Percentiles rank a stretch among this genome's conserved stretches.
Conservation (phyloP, 2,797 vertebrate genomes). For the Meda fulgida region DNA sequence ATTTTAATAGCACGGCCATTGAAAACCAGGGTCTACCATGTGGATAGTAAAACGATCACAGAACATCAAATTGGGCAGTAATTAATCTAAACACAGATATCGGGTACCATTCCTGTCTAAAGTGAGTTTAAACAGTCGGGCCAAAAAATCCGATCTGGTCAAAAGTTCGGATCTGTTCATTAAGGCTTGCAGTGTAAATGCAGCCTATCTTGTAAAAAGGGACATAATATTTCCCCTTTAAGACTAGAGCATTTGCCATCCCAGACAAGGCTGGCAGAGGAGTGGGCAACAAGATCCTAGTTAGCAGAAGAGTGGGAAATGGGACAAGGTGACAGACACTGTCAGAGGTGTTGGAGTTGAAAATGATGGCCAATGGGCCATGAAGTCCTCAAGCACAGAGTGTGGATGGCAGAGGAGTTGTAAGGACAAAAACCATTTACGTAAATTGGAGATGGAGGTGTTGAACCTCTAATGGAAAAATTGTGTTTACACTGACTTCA, state of each 20-base stretch:
- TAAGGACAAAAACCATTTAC: constrained; percentile 5
- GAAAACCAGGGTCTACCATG: no score
- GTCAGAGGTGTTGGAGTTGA: background rate
- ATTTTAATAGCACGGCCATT: no score
- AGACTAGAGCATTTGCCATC: background rate
- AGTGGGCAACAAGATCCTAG: background rate
- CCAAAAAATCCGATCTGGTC: no score
- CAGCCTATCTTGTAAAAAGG: background rate
- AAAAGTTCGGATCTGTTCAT: no score
- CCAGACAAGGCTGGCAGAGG: background rate
- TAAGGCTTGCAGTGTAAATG: no score
- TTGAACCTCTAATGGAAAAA: constrained; percentile 29
- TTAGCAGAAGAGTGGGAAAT: constrained; percentile 14
- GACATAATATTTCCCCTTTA: background rate
- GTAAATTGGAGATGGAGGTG: constrained; percentile 7
- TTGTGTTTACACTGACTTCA: background rate
- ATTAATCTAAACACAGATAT: no score
- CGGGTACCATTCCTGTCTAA: no score
- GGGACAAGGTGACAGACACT: background rate
- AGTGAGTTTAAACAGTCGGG: no score
- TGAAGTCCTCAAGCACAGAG: background rate
- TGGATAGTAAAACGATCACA: no score
- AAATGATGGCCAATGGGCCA: constrained; percentile 8
- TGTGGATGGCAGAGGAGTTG: background rate
- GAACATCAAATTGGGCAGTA: no score